Evolutionary conservation across 2,113 vertebrate species (phyloP).

Genomic region (Periophthalmodon schlosseri): DNA sequence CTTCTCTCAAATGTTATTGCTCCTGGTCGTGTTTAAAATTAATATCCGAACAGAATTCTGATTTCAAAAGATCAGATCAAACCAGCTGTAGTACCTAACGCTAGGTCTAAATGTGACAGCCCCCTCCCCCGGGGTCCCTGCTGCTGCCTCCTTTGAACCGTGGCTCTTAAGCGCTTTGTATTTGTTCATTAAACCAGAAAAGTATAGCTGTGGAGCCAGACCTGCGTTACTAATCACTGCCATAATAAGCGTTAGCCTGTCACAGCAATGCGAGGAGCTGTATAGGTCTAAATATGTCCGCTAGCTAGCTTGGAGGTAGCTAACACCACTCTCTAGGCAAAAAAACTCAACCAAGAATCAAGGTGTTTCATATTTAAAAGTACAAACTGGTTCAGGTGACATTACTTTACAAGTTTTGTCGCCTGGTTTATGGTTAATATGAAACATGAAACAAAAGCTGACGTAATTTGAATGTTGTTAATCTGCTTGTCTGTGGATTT

Average conservation of each 20-base stretch:
- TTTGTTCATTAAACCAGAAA: constrained; percentile 61
- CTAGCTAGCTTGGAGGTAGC: constrained; percentile 16
- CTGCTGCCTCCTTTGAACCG: constrained; percentile 13
- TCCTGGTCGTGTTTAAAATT: not conserved
- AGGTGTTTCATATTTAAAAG: too few relatives aligned
- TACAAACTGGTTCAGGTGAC: too few relatives aligned
- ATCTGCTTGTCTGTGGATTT: too few relatives aligned
- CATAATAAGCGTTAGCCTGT: constrained; percentile 30
- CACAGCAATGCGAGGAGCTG: not conserved
- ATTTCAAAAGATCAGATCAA: not conserved
- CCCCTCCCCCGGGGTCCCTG: not conserved
- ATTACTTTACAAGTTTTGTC: too few relatives aligned
- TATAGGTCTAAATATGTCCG: not conserved
- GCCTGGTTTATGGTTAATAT: too few relatives aligned
- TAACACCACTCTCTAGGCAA: not conserved
- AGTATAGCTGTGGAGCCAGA: constrained; percentile 33
- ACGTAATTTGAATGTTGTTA: too few relatives aligned
- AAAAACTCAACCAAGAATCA: too few relatives aligned
- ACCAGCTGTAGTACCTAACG: too few relatives aligned
- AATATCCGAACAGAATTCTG: not conserved
- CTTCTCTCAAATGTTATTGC: too few relatives aligned
- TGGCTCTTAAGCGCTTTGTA: constrained; percentile 36
- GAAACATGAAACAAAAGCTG: too few relatives aligned
- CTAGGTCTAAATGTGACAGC: not conserved
- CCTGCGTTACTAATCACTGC: constrained; percentile 43